Percentiles rank a stretch among this genome's conserved stretches.
Conservation (phyloP, 1,140 invertebrate species). For the Trichonephila inaurata region DNA sequence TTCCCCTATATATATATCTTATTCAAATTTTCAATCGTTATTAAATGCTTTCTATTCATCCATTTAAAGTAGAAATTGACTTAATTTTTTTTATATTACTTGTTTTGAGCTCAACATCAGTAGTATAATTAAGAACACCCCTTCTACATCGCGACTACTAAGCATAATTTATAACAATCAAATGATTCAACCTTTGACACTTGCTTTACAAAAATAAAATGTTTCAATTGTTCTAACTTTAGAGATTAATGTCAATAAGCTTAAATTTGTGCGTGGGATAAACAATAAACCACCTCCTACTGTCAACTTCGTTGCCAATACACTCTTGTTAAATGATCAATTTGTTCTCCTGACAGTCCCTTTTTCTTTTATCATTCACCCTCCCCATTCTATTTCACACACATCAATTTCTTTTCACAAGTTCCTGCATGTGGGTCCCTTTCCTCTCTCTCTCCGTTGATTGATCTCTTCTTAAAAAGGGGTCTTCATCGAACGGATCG, state of each 20-base stretch:
- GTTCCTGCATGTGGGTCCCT: not conserved
- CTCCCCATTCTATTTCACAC: not conserved
- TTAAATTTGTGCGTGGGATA: not conserved
- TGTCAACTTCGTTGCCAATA: constrained; percentile 10
- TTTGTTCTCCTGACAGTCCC: not conserved
- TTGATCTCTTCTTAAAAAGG: not conserved
- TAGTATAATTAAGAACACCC: no score
- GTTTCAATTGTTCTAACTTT: no score
- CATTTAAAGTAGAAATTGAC: no score
- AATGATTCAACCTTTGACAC: no score
- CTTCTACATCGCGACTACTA: no score
- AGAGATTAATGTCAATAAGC: not conserved
- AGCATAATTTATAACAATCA: no score
- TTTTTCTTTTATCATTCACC: not conserved
- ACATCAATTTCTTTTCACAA: not conserved
- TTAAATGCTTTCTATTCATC: no score
- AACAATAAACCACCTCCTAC: not conserved
- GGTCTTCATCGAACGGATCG: not conserved
- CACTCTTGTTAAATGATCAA: constrained; percentile 4
- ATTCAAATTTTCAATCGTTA: no score
- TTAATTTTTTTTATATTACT: no score
- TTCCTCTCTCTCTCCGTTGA: not conserved
- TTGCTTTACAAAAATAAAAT: no score
- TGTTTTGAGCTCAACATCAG: no score
- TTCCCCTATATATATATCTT: no score